A percentile compares a stretch with the other conserved stretches of the same genome.
Evolutionary conservation across 2,888 invertebrate species (phyloP).

Genomic region (Caenorhabditis sp.): DNA sequence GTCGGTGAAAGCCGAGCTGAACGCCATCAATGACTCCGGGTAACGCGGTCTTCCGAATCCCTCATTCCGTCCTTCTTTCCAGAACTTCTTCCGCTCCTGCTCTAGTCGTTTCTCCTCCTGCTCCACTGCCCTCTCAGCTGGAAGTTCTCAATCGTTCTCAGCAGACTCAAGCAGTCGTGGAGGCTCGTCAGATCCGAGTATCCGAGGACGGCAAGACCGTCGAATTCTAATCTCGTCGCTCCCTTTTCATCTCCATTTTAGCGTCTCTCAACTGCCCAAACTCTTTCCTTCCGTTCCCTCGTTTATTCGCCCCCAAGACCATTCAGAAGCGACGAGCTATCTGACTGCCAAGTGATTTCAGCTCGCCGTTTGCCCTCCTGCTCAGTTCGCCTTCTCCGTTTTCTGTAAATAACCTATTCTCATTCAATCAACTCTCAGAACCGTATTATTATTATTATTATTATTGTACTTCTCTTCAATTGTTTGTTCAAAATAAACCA

Average conservation of each 20-base stretch:
- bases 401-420: constrained; percentile 28
- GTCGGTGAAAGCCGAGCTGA: constrained; percentile 38
- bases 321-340: constrained; percentile 46
- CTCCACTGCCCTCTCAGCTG: constrained; percentile 20
- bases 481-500: constrained; percentile 7
- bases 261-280: constrained; percentile 49
- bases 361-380: constrained; percentile 49
- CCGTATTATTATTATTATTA: too few species aligned
- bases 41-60: neutral
- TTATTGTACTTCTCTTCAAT: too few species aligned
- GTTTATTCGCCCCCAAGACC: neutral
- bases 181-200: constrained; percentile 49
- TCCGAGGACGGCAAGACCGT: constrained; percentile 52
- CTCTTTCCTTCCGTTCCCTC: constrained; percentile 31
- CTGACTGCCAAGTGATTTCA: constrained; percentile 48
- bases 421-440: too few species aligned
- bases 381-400: constrained; percentile 47
- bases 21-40: constrained; percentile 45
- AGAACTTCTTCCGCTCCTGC: neutral
- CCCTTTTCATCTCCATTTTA: neutral
- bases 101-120: constrained; percentile 4
- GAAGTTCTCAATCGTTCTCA: constrained; percentile 36
- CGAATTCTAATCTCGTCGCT: constrained; percentile 30
- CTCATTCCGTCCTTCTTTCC: too few species aligned
- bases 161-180: constrained; percentile 42